Percentiles rank a stretch among this genome's conserved stretches.
phyloP scores from a whole-genome alignment of 2,113 vertebrate species.

The Chlorodrepanis virens region DNA sequence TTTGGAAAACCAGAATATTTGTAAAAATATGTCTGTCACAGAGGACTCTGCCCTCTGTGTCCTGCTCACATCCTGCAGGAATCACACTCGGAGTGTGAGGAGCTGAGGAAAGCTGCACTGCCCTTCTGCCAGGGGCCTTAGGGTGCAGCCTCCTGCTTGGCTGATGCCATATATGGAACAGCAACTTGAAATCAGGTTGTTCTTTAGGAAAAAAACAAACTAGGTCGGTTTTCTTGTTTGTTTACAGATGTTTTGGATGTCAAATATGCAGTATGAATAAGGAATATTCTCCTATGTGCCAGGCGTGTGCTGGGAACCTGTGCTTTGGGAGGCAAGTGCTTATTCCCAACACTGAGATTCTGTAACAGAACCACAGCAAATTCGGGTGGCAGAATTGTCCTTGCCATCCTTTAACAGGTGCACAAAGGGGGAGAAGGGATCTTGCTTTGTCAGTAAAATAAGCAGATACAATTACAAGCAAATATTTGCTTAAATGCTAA shows the following conservation, averaged over 20 bases:
- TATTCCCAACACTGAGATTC: neutral
- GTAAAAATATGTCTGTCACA: accelerated
- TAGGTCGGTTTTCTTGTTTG: neutral
- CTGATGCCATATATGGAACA: neutral
- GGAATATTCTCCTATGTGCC: neutral
- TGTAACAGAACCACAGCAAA: neutral
- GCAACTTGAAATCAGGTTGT: neutral
- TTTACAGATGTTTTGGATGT: neutral
- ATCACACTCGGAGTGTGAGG: accelerated
- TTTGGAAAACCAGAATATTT: neutral
- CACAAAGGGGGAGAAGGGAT: neutral
- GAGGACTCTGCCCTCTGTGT: neutral
- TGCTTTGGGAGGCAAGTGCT: neutral
- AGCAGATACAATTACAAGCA: neutral
- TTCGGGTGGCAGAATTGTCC: neutral
- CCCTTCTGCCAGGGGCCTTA: neutral
- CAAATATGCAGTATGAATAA: neutral
- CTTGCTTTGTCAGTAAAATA: neutral
- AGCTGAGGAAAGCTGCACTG: neutral
- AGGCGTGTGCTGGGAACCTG: neutral
- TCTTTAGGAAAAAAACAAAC: neutral
- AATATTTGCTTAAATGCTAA: neutral
- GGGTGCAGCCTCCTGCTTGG: neutral
- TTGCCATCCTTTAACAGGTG: neutral
- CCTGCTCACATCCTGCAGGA: neutral